These are phyloP conservation scores for Sandelia bainsii DNA, from an alignment of 2,797 vertebrate genomes.

Conservation along the genomic window DNA sequence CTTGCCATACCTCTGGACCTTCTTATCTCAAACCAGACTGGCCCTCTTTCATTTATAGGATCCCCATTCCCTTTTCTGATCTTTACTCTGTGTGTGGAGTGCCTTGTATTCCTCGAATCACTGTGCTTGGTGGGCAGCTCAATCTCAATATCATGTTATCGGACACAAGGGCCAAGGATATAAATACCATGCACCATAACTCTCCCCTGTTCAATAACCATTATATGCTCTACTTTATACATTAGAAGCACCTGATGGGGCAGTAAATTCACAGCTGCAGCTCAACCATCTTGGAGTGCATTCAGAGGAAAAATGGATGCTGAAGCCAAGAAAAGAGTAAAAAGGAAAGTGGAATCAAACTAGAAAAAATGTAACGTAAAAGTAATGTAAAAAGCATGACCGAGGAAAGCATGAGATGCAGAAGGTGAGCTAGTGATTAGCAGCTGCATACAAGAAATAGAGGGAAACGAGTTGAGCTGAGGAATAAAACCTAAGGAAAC, in stretches of 20 bases:
- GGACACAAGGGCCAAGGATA: conserved; percentile 82
- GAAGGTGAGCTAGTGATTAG: conserved; percentile 29
- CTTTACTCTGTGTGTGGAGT: conserved; percentile 54
- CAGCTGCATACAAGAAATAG: conserved; percentile 17
- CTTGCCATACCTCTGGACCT: conserved; percentile 55
- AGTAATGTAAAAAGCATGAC: conserved; percentile 19
- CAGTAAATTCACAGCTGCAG: conserved; percentile 85
- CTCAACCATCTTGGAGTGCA: conserved; percentile 65
- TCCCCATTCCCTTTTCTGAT: conserved; percentile 47
- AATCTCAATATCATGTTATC: conserved; percentile 85
- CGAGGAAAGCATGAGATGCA: conserved; percentile 24
- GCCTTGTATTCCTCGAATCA: conserved; percentile 75
- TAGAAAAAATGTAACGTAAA: conserved; percentile 5
- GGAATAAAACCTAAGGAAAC: conserved; percentile 26
- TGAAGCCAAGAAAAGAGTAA: conserved; percentile 47
- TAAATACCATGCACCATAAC: conserved; percentile 85
- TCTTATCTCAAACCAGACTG: conserved; percentile 68
- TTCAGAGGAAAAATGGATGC: conserved; percentile 62
- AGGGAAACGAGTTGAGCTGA: conserved; percentile 7
- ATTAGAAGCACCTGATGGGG: conserved; percentile 85
- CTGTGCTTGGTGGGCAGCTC: conserved; percentile 74
- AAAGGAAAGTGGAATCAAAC: conserved; percentile 35
- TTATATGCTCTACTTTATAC: conserved; percentile 85
- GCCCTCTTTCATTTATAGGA: conserved; percentile 71
- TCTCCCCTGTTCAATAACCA: conserved; percentile 87